Conservation (phyloP, 2,888 invertebrate species). For the Notodonta dromedarius region DNA sequence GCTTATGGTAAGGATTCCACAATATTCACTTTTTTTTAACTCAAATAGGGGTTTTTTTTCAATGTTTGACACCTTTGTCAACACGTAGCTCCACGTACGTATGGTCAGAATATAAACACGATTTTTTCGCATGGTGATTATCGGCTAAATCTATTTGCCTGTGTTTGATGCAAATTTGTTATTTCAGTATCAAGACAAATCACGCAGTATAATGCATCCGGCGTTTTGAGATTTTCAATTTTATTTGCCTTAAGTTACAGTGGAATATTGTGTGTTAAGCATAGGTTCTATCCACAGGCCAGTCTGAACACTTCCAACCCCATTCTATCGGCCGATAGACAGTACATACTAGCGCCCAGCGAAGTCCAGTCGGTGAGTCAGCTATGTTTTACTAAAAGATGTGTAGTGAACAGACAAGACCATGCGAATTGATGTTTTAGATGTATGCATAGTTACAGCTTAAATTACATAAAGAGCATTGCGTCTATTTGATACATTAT, state of each 20-base stretch:
- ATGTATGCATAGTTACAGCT: background rate
- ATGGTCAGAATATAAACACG: too few species aligned
- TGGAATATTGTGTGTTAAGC: background rate
- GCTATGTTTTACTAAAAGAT: background rate
- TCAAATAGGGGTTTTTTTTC: too few species aligned
- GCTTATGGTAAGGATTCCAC: slow-evolving; percentile 64
- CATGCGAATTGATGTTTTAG: slow-evolving; percentile 3
- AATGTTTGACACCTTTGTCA: background rate
- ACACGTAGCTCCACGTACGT: too few species aligned
- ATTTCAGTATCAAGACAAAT: too few species aligned
- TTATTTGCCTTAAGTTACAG: too few species aligned
- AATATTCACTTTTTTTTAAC: too few species aligned
- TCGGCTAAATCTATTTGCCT: background rate
- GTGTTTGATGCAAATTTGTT: too few species aligned
- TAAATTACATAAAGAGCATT: background rate
- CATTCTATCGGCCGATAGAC: slow-evolving; percentile 72
- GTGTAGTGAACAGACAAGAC: background rate
- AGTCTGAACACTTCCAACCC: slow-evolving; percentile 70
- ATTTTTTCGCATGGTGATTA: too few species aligned
- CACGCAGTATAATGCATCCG: too few species aligned
- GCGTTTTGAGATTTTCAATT: too few species aligned
- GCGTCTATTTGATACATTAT: background rate
- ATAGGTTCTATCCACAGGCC: slow-evolving; percentile 52
- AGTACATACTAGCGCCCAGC: slow-evolving; percentile 72
- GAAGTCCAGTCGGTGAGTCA: slow-evolving; percentile 69